These are phyloP conservation scores for Chalcis sispes DNA, from an alignment of 2,888 invertebrate genomes.

Conservation along the genomic window DNA sequence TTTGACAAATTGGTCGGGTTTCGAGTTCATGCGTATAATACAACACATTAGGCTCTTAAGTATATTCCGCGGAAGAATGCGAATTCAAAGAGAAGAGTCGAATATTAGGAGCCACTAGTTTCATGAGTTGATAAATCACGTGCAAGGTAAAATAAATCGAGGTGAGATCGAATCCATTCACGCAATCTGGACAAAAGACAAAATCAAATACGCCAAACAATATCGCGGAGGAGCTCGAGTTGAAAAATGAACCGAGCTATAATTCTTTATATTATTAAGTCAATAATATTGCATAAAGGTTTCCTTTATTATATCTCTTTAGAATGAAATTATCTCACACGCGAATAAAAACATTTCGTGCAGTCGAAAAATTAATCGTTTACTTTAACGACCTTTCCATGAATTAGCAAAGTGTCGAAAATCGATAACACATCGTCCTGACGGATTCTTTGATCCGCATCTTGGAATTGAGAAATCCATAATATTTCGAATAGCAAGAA, in stretches of 20 bases:
- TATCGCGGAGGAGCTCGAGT: slow-evolving; percentile 33
- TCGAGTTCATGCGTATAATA: not conserved
- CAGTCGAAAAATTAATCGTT: no score
- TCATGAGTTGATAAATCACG: slow-evolving; percentile 34
- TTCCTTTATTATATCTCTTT: not conserved
- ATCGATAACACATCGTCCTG: no score
- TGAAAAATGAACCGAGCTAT: slow-evolving; percentile 56
- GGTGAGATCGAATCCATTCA: slow-evolving; percentile 6
- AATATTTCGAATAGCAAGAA: not conserved
- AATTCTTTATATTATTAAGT: not conserved
- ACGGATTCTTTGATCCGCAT: not conserved
- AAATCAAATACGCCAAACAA: slow-evolving; percentile 59
- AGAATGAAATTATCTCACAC: no score
- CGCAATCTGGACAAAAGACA: slow-evolving; percentile 31
- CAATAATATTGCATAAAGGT: not conserved
- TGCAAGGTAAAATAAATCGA: not conserved
- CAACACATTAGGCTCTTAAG: slow-evolving; percentile 15
- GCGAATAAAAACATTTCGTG: no score
- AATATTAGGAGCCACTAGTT: slow-evolving; percentile 30
- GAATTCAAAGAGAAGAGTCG: not conserved
- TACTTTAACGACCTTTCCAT: no score
- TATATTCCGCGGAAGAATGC: slow-evolving; percentile 18
- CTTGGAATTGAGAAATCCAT: not conserved
- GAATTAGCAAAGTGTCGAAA: no score
- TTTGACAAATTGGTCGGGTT: slow-evolving; percentile 23